Conservation (phyloP, 1,140 invertebrate species). For the Bactericera cockerelli region DNA sequence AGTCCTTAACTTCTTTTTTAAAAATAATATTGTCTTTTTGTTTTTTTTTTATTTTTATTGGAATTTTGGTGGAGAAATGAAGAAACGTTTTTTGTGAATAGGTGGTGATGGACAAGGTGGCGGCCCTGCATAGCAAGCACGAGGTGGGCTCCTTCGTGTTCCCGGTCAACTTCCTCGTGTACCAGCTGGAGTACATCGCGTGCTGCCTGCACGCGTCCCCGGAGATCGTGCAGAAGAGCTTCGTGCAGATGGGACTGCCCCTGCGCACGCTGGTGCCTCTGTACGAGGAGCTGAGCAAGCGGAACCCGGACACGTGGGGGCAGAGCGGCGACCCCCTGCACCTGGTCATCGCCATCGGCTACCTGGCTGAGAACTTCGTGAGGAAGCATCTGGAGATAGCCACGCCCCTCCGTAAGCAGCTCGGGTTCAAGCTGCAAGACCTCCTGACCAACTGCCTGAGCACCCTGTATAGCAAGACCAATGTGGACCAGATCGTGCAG, state of each 20-base stretch:
- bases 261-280: neutral
- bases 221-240: neutral
- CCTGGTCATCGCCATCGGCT: neutral
- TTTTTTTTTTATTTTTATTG: too few relatives aligned
- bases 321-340: neutral
- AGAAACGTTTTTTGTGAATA: too few relatives aligned
- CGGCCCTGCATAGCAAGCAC: neutral
- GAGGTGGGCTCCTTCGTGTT: neutral
- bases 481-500: neutral
- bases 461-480: slow-evolving; percentile 1
- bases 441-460: neutral
- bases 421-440: neutral
- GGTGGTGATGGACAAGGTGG: neutral
- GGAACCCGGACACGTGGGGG: neutral
- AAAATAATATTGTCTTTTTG: too few relatives aligned
- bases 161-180: neutral
- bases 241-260: neutral
- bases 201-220: neutral
- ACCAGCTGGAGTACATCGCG: neutral
- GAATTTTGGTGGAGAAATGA: too few relatives aligned
- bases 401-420: neutral
- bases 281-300: neutral
- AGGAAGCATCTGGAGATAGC: neutral
- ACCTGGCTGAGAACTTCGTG: neutral
- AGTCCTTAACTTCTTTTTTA: too few relatives aligned